A percentile compares a stretch with the other conserved stretches of the same genome.
These are phyloP conservation scores for Sialis fuliginosa DNA, from an alignment of 2,888 invertebrate genomes.

Conservation along the genomic window DNA sequence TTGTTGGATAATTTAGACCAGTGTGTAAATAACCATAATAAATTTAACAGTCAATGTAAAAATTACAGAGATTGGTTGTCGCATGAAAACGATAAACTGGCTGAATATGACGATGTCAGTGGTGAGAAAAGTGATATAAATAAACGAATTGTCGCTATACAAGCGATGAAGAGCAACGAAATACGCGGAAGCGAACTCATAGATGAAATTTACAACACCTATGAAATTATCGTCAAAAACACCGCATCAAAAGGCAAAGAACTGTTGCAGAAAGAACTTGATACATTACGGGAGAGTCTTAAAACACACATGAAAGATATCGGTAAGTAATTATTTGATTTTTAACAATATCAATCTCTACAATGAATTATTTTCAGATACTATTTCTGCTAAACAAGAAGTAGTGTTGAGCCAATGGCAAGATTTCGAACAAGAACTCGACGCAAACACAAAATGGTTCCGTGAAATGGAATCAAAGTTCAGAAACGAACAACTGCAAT, in stretches of 20 bases:
- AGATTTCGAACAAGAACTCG: conserved; percentile 67
- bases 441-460: conserved; percentile 72
- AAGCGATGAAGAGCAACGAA: conserved; percentile 44
- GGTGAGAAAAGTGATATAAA: conserved; percentile 73
- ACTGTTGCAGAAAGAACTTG: conserved; percentile 52
- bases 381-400: conserved; percentile 55
- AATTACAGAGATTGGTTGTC: conserved; percentile 70
- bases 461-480: conserved; percentile 68
- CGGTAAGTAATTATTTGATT: conserved; percentile 18
- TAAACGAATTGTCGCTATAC: conserved; percentile 47
- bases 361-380: conserved; percentile 20
- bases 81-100: conserved; percentile 59
- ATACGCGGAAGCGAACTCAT: conserved; percentile 45
- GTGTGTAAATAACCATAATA: conserved; percentile 71
- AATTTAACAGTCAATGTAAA: conserved; percentile 55
- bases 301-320: conserved; percentile 49
- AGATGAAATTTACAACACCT: conserved; percentile 47
- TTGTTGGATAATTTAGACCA: conserved; percentile 68
- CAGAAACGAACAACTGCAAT: conserved; percentile 69
- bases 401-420: conserved; percentile 67
- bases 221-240: conserved; percentile 48
- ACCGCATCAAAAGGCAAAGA: conserved; percentile 67
- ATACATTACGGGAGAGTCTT: conserved; percentile 45
- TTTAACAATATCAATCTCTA: not conserved
- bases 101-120: conserved; percentile 62